These are phyloP conservation scores for Chascanopsetta lugubris DNA, from an alignment of 2,113 vertebrate genomes.

Conservation along the genomic window DNA sequence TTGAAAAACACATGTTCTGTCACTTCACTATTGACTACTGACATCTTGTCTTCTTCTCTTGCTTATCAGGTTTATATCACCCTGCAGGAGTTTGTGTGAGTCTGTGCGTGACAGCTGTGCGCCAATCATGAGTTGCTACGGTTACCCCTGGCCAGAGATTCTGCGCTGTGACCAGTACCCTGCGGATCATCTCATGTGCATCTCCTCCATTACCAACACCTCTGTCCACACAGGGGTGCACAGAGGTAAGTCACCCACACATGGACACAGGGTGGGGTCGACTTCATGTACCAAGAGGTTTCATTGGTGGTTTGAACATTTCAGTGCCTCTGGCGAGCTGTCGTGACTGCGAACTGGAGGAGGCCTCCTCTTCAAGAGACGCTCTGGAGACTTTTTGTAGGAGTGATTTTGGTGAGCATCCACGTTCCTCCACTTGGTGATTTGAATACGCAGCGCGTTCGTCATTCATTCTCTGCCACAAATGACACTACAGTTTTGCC, in stretches of 20 bases:
- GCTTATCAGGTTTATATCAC: conserved; percentile 82
- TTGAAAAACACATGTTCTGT: too few species aligned
- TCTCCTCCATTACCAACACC: conserved; percentile 78
- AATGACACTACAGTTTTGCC: not conserved
- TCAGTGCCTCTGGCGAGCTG: conserved; percentile 85
- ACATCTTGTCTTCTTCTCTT: conserved; percentile 1
- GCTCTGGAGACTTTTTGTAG: conserved; percentile 83
- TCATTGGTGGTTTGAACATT: conserved; percentile 42
- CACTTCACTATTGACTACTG: conserved; percentile 19
- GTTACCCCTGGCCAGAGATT: conserved; percentile 87
- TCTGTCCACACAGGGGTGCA: conserved; percentile 50
- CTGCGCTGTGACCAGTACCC: conserved; percentile 85
- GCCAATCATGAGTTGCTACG: conserved; percentile 85
- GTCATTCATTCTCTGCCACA: not conserved
- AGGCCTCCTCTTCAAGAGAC: conserved; percentile 79
- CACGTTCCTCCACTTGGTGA: not conserved
- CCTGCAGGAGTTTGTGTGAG: conserved; percentile 84
- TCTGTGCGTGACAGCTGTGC: conserved; percentile 84
- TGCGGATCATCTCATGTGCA: conserved; percentile 84
- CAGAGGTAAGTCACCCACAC: conserved; percentile 70
- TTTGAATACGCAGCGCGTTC: not conserved
- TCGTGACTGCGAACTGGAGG: conserved; percentile 86
- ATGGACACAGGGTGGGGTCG: not conserved
- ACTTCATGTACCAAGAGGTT: conserved; percentile 15
- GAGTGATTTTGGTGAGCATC: conserved; percentile 85